These are phyloP conservation scores for Microdon myrmicae DNA, from an alignment of 2,888 invertebrate genomes.

Conservation along the genomic window DNA sequence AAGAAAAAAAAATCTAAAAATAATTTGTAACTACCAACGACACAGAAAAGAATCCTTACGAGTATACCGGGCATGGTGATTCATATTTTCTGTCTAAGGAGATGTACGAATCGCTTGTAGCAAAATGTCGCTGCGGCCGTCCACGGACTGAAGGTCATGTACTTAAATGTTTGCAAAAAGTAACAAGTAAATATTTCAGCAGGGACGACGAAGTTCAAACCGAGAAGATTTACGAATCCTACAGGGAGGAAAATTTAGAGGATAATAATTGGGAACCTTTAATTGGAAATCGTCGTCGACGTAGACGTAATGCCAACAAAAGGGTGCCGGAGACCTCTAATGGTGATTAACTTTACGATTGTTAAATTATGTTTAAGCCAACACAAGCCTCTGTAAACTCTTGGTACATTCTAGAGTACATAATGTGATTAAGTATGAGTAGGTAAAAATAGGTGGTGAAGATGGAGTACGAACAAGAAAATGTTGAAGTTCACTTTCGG, in stretches of 20 bases:
- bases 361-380: conserved; percentile 13
- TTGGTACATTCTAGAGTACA: no score
- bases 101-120: conserved; percentile 60
- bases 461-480: neutral
- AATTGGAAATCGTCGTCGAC: conserved; percentile 3
- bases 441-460: neutral
- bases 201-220: conserved; percentile 1
- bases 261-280: conserved; percentile 8
- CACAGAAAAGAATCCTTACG: conserved; percentile 56
- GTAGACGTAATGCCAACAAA: conserved; percentile 7
- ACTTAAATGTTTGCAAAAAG: conserved; percentile 63
- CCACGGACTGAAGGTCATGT: conserved; percentile 59
- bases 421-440: no score
- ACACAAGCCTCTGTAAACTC: no score
- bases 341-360: conserved; percentile 55
- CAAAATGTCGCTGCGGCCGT: conserved; percentile 64
- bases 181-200: conserved; percentile 55
- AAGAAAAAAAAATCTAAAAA: no score
- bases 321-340: conserved; percentile 61
- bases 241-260: neutral
- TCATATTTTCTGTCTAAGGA: conserved; percentile 61
- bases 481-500: conserved; percentile 1
- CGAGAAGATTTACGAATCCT: conserved; percentile 22
- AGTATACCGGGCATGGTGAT: conserved; percentile 59
- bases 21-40: no score